Conservation (phyloP, 2,113 vertebrate species). For the Brachyhypopomus gauderio region DNA sequence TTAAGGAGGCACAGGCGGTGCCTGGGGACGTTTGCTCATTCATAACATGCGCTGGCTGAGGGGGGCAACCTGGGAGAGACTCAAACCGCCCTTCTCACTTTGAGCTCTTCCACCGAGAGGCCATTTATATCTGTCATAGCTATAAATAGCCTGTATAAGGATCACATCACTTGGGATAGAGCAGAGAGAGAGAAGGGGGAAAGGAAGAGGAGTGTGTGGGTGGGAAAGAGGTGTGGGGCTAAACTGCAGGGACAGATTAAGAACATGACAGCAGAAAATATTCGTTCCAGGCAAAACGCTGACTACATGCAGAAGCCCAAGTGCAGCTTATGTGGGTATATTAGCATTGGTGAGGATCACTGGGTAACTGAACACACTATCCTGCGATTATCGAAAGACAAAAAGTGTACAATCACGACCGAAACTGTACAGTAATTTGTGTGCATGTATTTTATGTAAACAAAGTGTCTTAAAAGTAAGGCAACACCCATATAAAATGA, state of each 20-base stretch:
- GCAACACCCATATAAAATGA: too few relatives aligned
- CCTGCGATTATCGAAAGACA: neutral
- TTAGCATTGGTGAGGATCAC: neutral
- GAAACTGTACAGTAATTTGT: too few relatives aligned
- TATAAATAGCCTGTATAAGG: slow-evolving; percentile 72
- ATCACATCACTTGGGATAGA: slow-evolving; percentile 56
- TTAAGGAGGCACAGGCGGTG: neutral
- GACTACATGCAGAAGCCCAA: neutral
- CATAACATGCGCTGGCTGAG: neutral
- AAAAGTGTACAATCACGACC: too few relatives aligned
- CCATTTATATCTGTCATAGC: slow-evolving; percentile 68
- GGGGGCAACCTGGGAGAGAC: slow-evolving; percentile 47
- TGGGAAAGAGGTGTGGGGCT: neutral
- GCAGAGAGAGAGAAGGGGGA: slow-evolving; percentile 27
- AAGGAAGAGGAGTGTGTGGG: neutral
- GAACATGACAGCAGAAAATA: neutral
- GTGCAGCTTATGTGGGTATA: neutral
- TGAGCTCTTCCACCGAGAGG: slow-evolving; percentile 56
- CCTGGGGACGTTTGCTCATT: neutral
- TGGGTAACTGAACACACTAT: neutral
- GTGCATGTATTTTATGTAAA: too few relatives aligned
- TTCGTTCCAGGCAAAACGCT: neutral
- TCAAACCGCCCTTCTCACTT: slow-evolving; percentile 58
- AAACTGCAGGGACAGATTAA: neutral
- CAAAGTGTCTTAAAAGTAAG: too few relatives aligned